Evolutionary conservation across 2,888 invertebrate species (phyloP).

Genomic region (Panorpa germanica): DNA sequence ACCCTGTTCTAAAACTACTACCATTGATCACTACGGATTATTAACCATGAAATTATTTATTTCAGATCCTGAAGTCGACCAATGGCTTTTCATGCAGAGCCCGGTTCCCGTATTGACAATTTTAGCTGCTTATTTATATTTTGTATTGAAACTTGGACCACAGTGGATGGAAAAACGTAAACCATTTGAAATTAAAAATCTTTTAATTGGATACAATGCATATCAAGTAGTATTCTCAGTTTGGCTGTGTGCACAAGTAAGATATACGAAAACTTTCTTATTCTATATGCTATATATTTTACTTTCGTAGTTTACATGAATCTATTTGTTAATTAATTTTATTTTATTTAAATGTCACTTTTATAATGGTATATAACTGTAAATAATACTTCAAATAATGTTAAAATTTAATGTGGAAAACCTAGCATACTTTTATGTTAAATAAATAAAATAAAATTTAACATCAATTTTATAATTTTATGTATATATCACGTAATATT

Average conservation of each 20-base stretch:
- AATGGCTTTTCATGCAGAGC: conserved; percentile 61
- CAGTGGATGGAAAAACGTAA: conserved; percentile 55
- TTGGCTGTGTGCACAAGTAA: conserved; percentile 34
- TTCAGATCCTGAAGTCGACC: conserved; percentile 54
- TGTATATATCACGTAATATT: not conserved
- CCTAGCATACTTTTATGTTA: not conserved
- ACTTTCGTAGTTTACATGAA: not conserved
- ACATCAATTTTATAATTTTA: conserved; percentile 7
- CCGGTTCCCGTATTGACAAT: conserved; percentile 49
- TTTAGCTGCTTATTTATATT: conserved; percentile 43
- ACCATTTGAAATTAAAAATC: conserved; percentile 48
- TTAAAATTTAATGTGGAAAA: conserved; percentile 5
- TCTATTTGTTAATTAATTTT: not conserved
- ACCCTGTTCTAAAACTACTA: no score
- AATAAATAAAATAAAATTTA: conserved; percentile 7
- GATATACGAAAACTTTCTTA: conserved; percentile 10
- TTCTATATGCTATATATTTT: not conserved
- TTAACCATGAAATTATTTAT: conserved; percentile 12
- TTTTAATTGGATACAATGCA: conserved; percentile 67
- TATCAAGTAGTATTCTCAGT: conserved; percentile 72
- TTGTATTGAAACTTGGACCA: conserved; percentile 58
- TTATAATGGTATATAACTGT: not conserved
- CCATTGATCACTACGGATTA: not conserved
- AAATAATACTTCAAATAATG: not conserved
- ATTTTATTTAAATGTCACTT: not conserved